Evolutionary conservation across 2,113 vertebrate species (phyloP).

Genomic region (Hippocampus mohnikei): DNA sequence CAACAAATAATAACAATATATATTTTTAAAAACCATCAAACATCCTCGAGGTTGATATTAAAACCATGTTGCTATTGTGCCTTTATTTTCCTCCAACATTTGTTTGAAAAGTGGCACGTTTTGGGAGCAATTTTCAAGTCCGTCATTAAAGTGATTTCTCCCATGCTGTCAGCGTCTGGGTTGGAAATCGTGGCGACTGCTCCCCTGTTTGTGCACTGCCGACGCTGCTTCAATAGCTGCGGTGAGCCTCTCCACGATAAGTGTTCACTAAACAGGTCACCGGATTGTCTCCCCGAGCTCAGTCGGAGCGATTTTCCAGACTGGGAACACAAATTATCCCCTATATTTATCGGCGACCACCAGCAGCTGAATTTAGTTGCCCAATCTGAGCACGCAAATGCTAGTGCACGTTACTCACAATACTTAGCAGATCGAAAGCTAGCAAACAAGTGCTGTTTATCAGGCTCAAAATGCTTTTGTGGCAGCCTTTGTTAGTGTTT

Average conservation of each 20-base stretch:
- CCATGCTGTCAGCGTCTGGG: constrained; percentile 45
- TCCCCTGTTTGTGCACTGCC: constrained; percentile 41
- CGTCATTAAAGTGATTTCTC: constrained; percentile 46
- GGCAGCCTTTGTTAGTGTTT: background rate
- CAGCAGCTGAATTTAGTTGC: constrained; percentile 26
- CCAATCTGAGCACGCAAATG: constrained; percentile 8
- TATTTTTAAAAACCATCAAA: background rate
- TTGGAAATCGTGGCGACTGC: constrained; percentile 41
- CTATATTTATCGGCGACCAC: constrained; percentile 60
- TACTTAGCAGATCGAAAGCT: constrained; percentile 12
- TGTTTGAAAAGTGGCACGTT: constrained; percentile 25
- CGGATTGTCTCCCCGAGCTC: constrained; percentile 62
- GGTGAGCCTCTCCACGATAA: constrained; percentile 66
- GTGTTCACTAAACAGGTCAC: constrained; percentile 69
- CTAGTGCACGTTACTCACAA: constrained; percentile 17
- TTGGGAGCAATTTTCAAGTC: constrained; percentile 25
- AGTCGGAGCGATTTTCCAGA: constrained; percentile 65
- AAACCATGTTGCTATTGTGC: constrained; percentile 15
- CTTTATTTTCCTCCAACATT: constrained; percentile 21
- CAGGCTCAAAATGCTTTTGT: background rate
- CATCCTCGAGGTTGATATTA: constrained; percentile 15
- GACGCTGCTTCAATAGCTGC: constrained; percentile 51
- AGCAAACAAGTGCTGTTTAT: background rate
- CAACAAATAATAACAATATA: background rate
- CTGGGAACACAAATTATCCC: constrained; percentile 65